Conservation (phyloP, 2,888 invertebrate genomes). For the Heliconius sara region DNA sequence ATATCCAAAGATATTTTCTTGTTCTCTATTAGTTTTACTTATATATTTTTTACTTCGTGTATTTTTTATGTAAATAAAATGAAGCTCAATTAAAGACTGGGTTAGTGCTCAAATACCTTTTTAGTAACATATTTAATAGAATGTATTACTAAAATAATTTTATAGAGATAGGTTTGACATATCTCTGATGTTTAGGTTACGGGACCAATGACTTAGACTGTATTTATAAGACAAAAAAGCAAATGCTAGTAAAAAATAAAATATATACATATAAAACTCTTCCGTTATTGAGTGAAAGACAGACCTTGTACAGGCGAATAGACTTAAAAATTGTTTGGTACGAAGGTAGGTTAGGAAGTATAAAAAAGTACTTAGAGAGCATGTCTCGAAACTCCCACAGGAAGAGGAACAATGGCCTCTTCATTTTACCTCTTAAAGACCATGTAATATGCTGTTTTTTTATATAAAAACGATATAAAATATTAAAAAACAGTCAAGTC, state of each 20-base stretch:
- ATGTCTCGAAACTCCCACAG: too few relatives aligned
- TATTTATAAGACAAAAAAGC: neutral
- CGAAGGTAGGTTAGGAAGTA: too few relatives aligned
- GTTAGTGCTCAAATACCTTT: slow-evolving; percentile 59
- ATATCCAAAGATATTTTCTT: too few relatives aligned
- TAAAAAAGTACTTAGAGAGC: too few relatives aligned
- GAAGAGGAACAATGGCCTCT: too few relatives aligned
- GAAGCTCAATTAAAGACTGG: slow-evolving; percentile 45
- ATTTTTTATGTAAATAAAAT: slow-evolving; percentile 14
- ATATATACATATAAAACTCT: neutral
- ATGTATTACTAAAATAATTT: slow-evolving; percentile 22
- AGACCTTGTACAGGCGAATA: too few relatives aligned
- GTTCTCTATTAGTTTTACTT: neutral
- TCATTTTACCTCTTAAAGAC: too few relatives aligned
- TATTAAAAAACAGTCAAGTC: neutral
- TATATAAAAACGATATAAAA: neutral
- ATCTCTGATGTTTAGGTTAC: slow-evolving; percentile 40
- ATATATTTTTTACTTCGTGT: neutral
- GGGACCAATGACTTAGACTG: slow-evolving; percentile 38
- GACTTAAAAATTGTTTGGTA: too few relatives aligned
- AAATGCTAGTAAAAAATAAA: neutral
- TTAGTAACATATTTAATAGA: slow-evolving; percentile 27
- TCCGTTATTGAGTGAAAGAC: too few relatives aligned
- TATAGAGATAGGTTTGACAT: slow-evolving; percentile 35
- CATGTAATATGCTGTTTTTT: too few relatives aligned